phyloP scores from a whole-genome alignment of 2,888 invertebrate species.

The Agrotis clavis region DNA sequence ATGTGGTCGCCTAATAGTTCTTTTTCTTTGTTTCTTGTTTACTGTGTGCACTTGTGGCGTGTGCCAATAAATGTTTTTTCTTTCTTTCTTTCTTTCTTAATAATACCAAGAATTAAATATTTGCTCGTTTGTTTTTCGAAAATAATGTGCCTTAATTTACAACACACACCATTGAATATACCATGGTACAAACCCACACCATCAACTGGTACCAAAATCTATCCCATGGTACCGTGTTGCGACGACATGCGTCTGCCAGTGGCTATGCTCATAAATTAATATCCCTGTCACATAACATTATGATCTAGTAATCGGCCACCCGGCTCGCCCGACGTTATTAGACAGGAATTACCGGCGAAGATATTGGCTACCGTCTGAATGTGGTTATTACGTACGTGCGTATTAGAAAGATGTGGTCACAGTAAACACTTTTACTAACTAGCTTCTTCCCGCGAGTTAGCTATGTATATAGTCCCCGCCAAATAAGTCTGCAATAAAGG shows the following conservation, averaged over 20 bases:
- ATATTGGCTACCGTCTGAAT: slow-evolving; percentile 2
- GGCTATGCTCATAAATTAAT: slow-evolving; percentile 41
- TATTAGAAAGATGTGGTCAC: neutral
- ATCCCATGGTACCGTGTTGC: slow-evolving; percentile 7
- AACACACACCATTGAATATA: neutral
- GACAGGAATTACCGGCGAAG: slow-evolving; percentile 21
- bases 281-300: slow-evolving; percentile 40
- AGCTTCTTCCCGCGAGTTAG: no score
- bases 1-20: no score
- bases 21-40: no score
- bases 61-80: no score
- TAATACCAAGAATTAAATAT: no score
- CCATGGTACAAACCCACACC: neutral
- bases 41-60: no score
- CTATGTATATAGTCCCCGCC: no score
- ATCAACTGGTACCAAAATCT: neutral
- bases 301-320: slow-evolving; percentile 44
- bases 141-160: no score
- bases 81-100: no score
- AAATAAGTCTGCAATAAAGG: no score
- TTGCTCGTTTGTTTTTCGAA: no score
- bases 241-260: slow-evolving; percentile 10
- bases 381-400: neutral
- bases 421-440: neutral
- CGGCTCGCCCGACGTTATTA: slow-evolving; percentile 11